These are phyloP conservation scores for Callospermophilus lateralis DNA, from an alignment of 2,113 vertebrate species.

Conservation along the genomic window DNA sequence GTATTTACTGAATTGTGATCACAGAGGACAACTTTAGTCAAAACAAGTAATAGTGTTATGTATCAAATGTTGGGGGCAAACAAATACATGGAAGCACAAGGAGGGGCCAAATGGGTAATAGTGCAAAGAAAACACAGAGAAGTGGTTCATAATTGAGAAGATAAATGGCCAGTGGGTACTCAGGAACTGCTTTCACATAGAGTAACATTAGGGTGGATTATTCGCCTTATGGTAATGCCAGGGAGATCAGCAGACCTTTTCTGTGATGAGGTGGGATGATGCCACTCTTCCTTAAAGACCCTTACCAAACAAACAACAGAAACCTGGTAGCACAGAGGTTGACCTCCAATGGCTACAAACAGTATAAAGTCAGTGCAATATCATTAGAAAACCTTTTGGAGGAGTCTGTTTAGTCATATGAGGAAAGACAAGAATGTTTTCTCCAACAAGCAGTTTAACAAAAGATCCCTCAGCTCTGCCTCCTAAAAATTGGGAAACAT, in stretches of 20 bases:
- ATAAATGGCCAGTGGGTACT: neutral
- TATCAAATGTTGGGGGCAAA: neutral
- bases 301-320: neutral
- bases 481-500: neutral
- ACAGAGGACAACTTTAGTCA: neutral
- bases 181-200: neutral
- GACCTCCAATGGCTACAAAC: neutral
- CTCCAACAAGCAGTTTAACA: neutral
- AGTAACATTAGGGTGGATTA: neutral
- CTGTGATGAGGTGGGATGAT: neutral
- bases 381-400: neutral
- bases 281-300: neutral
- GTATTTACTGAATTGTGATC: neutral
- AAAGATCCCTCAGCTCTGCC: neutral
- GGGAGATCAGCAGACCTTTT: neutral
- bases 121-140: neutral
- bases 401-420: neutral
- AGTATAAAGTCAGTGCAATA: fast-evolving
- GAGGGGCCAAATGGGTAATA: neutral
- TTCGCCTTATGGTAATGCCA: neutral
- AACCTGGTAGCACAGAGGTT: neutral
- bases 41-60: neutral
- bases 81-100: neutral
- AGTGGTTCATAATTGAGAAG: neutral
- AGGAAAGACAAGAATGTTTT: neutral